Conservation (phyloP, 2,113 vertebrate genomes). For the Ranitomeya variabilis region DNA sequence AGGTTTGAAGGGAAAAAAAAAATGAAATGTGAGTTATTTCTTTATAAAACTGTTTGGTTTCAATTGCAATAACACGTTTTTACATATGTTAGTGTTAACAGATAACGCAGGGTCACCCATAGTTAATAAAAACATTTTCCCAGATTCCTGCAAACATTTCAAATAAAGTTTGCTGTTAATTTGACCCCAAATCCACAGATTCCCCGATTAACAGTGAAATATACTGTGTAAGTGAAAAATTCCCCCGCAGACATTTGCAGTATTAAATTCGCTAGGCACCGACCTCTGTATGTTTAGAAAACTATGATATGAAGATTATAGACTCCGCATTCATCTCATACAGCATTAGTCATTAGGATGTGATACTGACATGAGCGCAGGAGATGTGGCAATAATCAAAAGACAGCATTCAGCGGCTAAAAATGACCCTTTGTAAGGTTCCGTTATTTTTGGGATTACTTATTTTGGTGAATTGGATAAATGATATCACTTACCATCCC, state of each 20-base stretch:
- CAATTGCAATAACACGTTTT: conserved; percentile 14
- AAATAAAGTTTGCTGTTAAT: conserved; percentile 24
- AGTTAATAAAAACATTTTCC: conserved; percentile 47
- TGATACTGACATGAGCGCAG: neutral
- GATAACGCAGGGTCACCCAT: conserved; percentile 15
- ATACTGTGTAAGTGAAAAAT: conserved; percentile 42
- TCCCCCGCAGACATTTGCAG: conserved; percentile 5
- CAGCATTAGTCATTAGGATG: conserved; percentile 2
- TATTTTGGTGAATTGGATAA: neutral
- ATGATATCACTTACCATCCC: too few relatives aligned
- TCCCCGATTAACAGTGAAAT: conserved; percentile 33
- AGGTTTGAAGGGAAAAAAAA: neutral
- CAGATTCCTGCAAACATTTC: conserved; percentile 31
- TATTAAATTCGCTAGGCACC: neutral
- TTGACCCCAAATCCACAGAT: conserved; percentile 41
- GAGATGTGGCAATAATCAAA: neutral
- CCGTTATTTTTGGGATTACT: neutral
- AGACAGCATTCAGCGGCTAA: neutral
- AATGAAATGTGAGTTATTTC: neutral
- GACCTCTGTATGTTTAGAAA: conserved; percentile 8
- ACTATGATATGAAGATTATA: conserved; percentile 11
- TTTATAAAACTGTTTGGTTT: neutral
- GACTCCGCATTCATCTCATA: neutral
- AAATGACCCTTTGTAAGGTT: neutral
- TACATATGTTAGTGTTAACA: conserved; percentile 15